Percentiles rank a stretch among this genome's conserved stretches.
Conservation (phyloP, 1,140 invertebrate species). For the Diuraphis noxia region DNA sequence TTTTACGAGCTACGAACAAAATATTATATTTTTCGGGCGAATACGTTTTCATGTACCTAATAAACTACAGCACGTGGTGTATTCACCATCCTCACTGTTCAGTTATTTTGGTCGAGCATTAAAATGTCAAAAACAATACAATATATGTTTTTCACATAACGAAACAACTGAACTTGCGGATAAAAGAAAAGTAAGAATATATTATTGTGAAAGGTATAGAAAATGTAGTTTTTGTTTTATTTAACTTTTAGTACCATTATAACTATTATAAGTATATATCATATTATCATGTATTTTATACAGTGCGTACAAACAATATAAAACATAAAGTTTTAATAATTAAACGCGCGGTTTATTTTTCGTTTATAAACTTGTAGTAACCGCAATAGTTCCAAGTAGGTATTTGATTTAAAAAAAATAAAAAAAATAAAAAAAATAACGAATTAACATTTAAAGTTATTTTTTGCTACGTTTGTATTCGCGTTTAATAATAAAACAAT, state of each 20-base stretch:
- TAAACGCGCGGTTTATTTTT: background rate
- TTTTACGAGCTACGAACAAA: background rate
- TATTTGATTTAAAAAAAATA: background rate
- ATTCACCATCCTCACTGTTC: background rate
- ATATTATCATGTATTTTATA: background rate
- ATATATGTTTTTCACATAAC: background rate
- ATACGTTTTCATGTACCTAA: background rate
- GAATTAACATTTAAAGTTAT: background rate
- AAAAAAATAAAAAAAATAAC: too few relatives aligned
- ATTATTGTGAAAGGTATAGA: background rate
- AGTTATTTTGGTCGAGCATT: background rate
- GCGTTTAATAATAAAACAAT: background rate
- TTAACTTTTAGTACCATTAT: background rate
- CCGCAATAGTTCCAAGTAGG: background rate
- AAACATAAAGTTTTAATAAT: background rate
- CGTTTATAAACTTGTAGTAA: background rate
- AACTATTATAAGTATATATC: background rate
- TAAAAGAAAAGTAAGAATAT: background rate
- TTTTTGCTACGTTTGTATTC: background rate
- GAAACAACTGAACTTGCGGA: background rate
- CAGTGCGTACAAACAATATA: background rate
- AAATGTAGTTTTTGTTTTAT: background rate
- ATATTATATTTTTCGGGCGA: background rate
- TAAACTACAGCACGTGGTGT: background rate
- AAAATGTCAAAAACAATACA: conserved; percentile 10